Evolutionary conservation across 2,888 invertebrate species (phyloP), one percentile per base, ranked within the genome.

Genomic region (Rhingia campestris): DNA sequence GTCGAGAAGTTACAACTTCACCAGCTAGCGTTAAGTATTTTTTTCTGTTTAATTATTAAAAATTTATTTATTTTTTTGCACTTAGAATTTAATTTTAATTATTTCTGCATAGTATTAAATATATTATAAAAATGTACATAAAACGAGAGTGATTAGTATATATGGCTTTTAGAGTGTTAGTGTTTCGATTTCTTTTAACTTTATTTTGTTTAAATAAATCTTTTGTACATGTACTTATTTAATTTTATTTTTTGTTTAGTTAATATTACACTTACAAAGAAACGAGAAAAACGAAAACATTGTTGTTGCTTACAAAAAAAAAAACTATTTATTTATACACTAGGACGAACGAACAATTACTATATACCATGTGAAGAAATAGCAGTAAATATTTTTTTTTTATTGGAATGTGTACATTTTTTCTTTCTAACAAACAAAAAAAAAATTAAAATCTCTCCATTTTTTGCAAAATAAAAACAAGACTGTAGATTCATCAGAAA

Each of bases 1-100:
- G 63, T 87, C 90, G 75, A 89, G 91, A 86, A 91, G 91, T 87
- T 91, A 90, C 67, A 91, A 90, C 87, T 91, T 91, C 76, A 88
- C 90, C 69, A 91, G 91, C 89, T 91, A 91, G 90, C 90, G 88
- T 86, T 87, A 87, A 87, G 73, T 67, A 59, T 58, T 58, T 39
- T 41, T 53, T 81, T 22, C 22, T 49, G 37, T 64, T 64, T 74
- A 43, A 63, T 69, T 63, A 58, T 64, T 74, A 66, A 66, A 53
- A 49, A 54, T 69, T 80, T 67, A 80, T 66, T 67, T 67, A 66
- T 67, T 81, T 64, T 79, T 69, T 75, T 58, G 61, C 56, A 74
- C 54, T 49, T 69, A 69, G 63, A 54, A 59, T 53, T 61, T 47
- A 30, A 10, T 53, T 66, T 56, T 37, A 33, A 12, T 70, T 51